Percentiles rank a stretch among this genome's conserved stretches.
Conservation (phyloP, 2,888 invertebrate genomes). For the Altica lythri region DNA sequence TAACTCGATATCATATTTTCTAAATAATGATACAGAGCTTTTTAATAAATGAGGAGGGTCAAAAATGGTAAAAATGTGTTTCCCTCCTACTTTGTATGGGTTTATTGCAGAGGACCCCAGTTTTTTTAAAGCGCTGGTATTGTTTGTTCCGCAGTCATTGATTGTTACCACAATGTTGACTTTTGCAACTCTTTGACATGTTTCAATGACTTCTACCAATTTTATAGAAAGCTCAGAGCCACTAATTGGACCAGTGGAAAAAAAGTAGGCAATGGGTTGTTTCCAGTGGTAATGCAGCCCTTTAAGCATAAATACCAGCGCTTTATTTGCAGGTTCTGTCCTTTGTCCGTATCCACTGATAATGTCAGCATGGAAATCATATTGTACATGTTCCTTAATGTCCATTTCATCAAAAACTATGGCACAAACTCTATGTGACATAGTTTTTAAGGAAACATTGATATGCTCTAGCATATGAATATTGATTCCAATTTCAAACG, state of each 20-base stretch:
- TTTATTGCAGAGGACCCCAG: constrained; percentile 14
- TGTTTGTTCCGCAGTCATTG: constrained; percentile 20
- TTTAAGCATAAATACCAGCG: constrained; percentile 30
- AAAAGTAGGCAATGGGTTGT: constrained; percentile 38
- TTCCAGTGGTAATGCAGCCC: constrained; percentile 31
- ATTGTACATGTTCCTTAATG: constrained; percentile 32
- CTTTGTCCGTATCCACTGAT: constrained; percentile 35
- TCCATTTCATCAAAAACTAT: constrained; percentile 35
- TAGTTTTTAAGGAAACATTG: constrained; percentile 19
- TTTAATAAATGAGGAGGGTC: constrained; percentile 27
- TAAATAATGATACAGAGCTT: constrained; percentile 16
- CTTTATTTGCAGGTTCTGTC: constrained; percentile 25
- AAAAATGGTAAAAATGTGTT: constrained; percentile 25
- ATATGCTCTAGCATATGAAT: constrained; percentile 24
- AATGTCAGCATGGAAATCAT: constrained; percentile 22
- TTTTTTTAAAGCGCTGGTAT: constrained; percentile 19
- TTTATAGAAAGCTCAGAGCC: neutral
- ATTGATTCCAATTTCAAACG: constrained; percentile 31
- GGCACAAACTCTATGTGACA: constrained; percentile 6
- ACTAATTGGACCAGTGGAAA: constrained; percentile 13
- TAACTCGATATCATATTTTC: constrained; percentile 14
- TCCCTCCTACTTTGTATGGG: constrained; percentile 17
- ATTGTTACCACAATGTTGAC: constrained; percentile 8
- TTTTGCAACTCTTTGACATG: constrained; percentile 1
- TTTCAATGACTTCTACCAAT: neutral